phyloP scores from a whole-genome alignment of 2,888 invertebrate genomes.

The Acanthopleura granulata region DNA sequence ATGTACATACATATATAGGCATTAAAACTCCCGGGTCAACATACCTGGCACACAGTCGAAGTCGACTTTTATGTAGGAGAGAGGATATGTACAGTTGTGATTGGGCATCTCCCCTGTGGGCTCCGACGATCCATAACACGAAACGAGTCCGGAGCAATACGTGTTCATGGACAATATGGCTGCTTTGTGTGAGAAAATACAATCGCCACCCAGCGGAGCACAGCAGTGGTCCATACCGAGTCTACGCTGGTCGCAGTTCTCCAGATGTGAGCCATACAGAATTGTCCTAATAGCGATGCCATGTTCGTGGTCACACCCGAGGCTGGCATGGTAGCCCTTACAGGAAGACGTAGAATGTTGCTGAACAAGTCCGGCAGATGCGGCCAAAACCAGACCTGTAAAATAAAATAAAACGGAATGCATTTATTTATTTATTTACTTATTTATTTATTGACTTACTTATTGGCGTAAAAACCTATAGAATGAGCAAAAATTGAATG shows the following conservation, averaged over 20 bases:
- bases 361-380: background rate
- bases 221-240: background rate
- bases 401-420: background rate
- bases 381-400: background rate
- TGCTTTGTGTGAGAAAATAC: slow-evolving; percentile 2
- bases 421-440: no score
- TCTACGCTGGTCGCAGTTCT: background rate
- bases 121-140: background rate
- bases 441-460: no score
- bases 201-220: background rate
- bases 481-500: background rate
- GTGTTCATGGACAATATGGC: slow-evolving; percentile 17
- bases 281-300: slow-evolving; percentile 7
- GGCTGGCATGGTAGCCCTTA: background rate
- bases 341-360: slow-evolving; percentile 4
- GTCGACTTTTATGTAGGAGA: slow-evolving; percentile 11
- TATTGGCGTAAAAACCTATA: background rate
- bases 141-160: background rate
- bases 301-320: background rate
- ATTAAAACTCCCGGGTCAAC: background rate
- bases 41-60: slow-evolving; percentile 14
- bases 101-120: slow-evolving; percentile 5
- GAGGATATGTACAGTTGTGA: background rate
- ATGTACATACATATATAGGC: no score
- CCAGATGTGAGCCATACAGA: slow-evolving; percentile 12